These are phyloP conservation scores for Ophion ventricosus DNA, from an alignment of 2,888 invertebrate genomes.

Conservation along the genomic window DNA sequence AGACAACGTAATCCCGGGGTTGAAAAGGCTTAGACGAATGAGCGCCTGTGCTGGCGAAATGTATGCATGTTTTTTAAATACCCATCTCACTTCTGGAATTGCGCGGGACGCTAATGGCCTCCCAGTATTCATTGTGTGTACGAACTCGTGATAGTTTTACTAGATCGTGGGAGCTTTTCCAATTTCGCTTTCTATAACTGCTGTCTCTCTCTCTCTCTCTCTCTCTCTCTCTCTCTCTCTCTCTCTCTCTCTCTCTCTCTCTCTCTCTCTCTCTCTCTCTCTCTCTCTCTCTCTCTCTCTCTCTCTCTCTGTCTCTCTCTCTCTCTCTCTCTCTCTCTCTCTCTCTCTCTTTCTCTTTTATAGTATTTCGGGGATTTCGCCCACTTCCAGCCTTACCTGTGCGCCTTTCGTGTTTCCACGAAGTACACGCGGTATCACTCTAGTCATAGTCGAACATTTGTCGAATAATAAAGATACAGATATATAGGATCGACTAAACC, in stretches of 20 bases:
- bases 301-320: too few species aligned
- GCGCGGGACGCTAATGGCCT: conserved; percentile 4
- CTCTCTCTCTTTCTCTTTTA: too few species aligned
- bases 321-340: too few species aligned
- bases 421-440: conserved; percentile 66
- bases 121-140: conserved; percentile 15
- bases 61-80: conserved; percentile 32
- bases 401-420: conserved; percentile 69
- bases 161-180: conserved; percentile 38
- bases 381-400: conserved; percentile 56
- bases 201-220: too few species aligned
- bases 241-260: too few species aligned
- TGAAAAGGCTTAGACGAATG: conserved; percentile 45
- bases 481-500: conserved; percentile 12
- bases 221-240: too few species aligned
- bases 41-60: conserved; percentile 35
- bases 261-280: too few species aligned
- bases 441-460: conserved; percentile 61
- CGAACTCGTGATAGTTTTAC: conserved; percentile 35
- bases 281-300: too few species aligned
- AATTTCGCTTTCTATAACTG: conserved; percentile 1
- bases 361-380: conserved; percentile 66
- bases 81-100: conserved; percentile 1
- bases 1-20: conserved; percentile 48
- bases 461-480: conserved; percentile 24